Evolutionary conservation across 2,888 invertebrate genomes (phyloP).

Genomic region (Gibbula magus): DNA sequence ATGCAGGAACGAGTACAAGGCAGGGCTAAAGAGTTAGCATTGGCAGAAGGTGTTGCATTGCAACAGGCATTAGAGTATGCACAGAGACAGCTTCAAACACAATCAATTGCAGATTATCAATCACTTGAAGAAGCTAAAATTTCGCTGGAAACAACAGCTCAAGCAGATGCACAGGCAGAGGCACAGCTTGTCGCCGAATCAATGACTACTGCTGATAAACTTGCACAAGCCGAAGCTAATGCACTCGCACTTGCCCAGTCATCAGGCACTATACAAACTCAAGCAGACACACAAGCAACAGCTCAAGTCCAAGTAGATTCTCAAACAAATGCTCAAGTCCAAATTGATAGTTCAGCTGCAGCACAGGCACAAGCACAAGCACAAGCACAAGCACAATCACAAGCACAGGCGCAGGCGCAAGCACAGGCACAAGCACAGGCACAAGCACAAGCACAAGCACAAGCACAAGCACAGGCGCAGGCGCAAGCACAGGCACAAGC

Average conservation of each 20-base stretch:
- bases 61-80: not conserved
- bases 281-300: not conserved
- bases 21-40: not conserved
- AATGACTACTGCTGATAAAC: not conserved
- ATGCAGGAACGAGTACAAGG: not conserved
- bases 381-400: not conserved
- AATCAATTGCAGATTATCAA: not conserved
- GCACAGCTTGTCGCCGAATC: not conserved
- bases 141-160: not conserved
- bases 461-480: not conserved
- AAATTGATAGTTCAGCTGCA: not conserved
- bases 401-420: not conserved
- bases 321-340: not conserved
- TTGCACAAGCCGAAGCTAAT: conserved; percentile 1
- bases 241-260: conserved; percentile 1
- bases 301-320: not conserved
- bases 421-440: not conserved
- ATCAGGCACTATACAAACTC: not conserved
- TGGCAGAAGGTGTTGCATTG: not conserved
- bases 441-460: not conserved
- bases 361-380: conserved; percentile 9
- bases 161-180: not conserved
- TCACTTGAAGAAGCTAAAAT: not conserved
- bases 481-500: not conserved
- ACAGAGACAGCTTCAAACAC: not conserved